A percentile compares a stretch with the other conserved stretches of the same genome.
These are phyloP conservation scores for Sciurus carolinensis DNA, from an alignment of 2,797 vertebrate genomes.

Conservation along the genomic window DNA sequence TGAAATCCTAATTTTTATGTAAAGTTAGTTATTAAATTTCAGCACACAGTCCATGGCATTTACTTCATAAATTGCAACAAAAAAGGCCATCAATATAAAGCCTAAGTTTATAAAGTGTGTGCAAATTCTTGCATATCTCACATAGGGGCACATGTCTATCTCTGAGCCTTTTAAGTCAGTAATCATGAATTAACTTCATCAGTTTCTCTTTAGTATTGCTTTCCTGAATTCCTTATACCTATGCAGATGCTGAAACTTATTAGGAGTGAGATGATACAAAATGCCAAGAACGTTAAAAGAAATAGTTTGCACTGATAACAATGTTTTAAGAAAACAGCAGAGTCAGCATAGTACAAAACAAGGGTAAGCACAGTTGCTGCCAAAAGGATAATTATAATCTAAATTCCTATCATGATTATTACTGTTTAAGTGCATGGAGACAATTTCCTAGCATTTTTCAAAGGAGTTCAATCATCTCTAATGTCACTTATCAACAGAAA, in stretches of 20 bases:
- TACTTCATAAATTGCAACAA: background rate
- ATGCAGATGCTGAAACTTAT: slow-evolving; percentile 46
- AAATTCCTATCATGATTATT: slow-evolving; percentile 64
- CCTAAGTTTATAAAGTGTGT: background rate
- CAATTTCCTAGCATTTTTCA: slow-evolving; percentile 75
- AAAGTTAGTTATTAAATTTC: background rate
- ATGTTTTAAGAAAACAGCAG: slow-evolving; percentile 69
- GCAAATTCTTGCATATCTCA: background rate
- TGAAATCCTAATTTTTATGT: slow-evolving; percentile 11
- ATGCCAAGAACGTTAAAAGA: slow-evolving; percentile 53
- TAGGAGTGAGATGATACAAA: slow-evolving; percentile 32
- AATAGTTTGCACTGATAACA: slow-evolving; percentile 54
- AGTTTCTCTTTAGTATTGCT: background rate
- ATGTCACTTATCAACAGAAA: slow-evolving; percentile 74
- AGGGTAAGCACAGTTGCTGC: slow-evolving; percentile 24
- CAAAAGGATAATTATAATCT: slow-evolving; percentile 70
- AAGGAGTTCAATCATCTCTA: slow-evolving; percentile 73
- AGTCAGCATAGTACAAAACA: slow-evolving; percentile 66
- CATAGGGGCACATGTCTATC: accelerated
- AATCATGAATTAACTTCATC: background rate
- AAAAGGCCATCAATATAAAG: background rate
- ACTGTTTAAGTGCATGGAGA: slow-evolving; percentile 70
- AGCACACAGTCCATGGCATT: background rate
- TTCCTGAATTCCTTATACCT: slow-evolving; percentile 2
- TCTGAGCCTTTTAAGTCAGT: background rate